phyloP scores from a whole-genome alignment of 2,797 vertebrate species.

The Centropyge bicolor region DNA sequence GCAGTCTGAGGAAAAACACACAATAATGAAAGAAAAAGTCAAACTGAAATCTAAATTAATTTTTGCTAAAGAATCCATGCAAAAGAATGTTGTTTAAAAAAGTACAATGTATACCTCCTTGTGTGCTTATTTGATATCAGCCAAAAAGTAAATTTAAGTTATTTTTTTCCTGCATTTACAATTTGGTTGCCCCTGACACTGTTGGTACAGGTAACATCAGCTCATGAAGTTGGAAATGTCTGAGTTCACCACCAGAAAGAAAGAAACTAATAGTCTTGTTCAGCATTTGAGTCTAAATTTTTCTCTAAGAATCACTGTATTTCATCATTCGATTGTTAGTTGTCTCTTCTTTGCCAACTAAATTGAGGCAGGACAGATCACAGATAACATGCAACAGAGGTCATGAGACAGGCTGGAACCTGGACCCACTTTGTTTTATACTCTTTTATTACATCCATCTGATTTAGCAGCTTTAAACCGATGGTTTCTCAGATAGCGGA shows the following conservation, averaged over 20 bases:
- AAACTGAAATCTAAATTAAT: too few species aligned
- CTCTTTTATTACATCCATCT: conserved; percentile 51
- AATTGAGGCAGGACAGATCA: conserved; percentile 1
- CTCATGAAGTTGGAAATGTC: background rate
- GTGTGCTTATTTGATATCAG: too few species aligned
- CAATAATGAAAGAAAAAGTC: background rate
- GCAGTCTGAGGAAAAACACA: background rate
- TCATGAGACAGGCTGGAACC: conserved; percentile 42
- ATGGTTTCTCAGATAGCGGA: conserved; percentile 45
- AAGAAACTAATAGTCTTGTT: too few species aligned
- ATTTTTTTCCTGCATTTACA: too few species aligned
- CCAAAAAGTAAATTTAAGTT: too few species aligned
- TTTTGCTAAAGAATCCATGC: too few species aligned
- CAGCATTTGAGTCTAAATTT: background rate
- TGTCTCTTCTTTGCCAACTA: background rate
- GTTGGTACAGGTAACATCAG: too few species aligned
- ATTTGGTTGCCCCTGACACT: too few species aligned
- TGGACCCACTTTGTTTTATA: conserved; percentile 12
- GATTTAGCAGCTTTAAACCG: conserved; percentile 43
- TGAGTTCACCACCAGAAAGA: background rate
- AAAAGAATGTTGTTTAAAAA: too few species aligned
- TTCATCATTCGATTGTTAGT: background rate
- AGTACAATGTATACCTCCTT: too few species aligned
- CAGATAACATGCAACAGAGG: conserved; percentile 22
- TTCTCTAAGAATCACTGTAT: background rate